Percentiles rank a stretch among this genome's conserved stretches.
These are phyloP conservation scores for Vanessa cardui DNA, from an alignment of 2,888 invertebrate genomes.

Conservation along the genomic window DNA sequence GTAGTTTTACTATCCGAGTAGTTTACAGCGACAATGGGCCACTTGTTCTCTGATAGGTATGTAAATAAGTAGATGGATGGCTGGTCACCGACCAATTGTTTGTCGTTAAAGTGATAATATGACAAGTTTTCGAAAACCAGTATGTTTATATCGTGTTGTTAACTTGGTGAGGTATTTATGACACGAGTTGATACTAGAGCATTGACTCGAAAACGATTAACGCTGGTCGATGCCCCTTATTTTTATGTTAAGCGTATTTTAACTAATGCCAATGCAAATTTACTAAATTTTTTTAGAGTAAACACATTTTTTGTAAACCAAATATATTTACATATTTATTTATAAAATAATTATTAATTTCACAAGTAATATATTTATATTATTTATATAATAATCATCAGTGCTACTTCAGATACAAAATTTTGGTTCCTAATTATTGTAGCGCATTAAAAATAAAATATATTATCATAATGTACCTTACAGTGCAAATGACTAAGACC, in stretches of 20 bases:
- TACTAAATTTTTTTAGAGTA: background rate
- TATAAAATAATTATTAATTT: too few species aligned
- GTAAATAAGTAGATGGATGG: conserved; percentile 79
- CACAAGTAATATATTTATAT: too few species aligned
- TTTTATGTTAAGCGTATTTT: background rate
- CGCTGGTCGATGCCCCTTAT: conserved; percentile 24
- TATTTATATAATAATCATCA: too few species aligned
- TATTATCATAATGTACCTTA: too few species aligned
- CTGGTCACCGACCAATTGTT: conserved; percentile 73
- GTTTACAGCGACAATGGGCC: conserved; percentile 73
- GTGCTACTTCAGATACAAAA: too few species aligned
- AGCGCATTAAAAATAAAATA: too few species aligned
- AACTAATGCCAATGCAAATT: background rate
- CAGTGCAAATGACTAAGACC: too few species aligned
- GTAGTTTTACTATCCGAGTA: conserved; percentile 68
- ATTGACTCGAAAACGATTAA: conserved; percentile 27
- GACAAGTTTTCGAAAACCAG: conserved; percentile 47
- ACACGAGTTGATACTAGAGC: conserved; percentile 29
- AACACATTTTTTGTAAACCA: too few species aligned
- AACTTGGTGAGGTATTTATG: conserved; percentile 4
- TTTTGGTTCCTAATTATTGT: too few species aligned
- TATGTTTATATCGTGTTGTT: conserved; percentile 33
- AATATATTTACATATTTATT: too few species aligned
- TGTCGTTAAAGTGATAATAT: conserved; percentile 53
- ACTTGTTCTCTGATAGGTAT: conserved; percentile 77